phyloP scores from a whole-genome alignment of 1,140 invertebrate genomes.

The Plutomurus gul region DNA sequence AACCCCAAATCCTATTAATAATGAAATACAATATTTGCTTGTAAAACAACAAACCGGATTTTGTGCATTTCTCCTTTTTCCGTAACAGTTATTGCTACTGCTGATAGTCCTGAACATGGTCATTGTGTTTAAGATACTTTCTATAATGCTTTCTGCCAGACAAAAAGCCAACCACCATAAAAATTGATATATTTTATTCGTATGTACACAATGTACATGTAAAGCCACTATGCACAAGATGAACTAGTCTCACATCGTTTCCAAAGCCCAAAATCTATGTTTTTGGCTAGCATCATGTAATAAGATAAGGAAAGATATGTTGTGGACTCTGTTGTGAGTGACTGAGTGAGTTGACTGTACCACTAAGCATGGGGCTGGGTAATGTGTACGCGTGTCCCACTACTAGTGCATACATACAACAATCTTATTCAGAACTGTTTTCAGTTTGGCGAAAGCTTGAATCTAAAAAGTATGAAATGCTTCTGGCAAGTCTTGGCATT shows the following conservation, averaged over 20 bases:
- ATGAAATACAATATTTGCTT: neutral
- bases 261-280: neutral
- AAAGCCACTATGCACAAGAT: neutral
- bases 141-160: neutral
- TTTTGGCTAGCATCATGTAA: slow-evolving; percentile 1
- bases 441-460: no score
- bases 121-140: neutral
- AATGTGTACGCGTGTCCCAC: no score
- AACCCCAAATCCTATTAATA: neutral
- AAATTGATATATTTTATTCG: slow-evolving; percentile 29
- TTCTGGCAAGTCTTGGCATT: no score
- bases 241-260: neutral
- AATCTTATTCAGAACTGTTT: no score
- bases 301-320: slow-evolving; percentile 12
- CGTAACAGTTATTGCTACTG: neutral
- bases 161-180: slow-evolving; percentile 20
- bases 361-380: no score
- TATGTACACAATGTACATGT: neutral
- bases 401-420: no score
- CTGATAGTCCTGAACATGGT: neutral
- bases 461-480: no score
- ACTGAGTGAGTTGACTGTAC: no score
- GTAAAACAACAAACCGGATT: neutral
- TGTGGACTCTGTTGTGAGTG: neutral
- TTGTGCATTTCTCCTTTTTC: neutral